These are phyloP conservation scores for Cepaea nemoralis DNA, from an alignment of 1,140 invertebrate species.

Conservation along the genomic window DNA sequence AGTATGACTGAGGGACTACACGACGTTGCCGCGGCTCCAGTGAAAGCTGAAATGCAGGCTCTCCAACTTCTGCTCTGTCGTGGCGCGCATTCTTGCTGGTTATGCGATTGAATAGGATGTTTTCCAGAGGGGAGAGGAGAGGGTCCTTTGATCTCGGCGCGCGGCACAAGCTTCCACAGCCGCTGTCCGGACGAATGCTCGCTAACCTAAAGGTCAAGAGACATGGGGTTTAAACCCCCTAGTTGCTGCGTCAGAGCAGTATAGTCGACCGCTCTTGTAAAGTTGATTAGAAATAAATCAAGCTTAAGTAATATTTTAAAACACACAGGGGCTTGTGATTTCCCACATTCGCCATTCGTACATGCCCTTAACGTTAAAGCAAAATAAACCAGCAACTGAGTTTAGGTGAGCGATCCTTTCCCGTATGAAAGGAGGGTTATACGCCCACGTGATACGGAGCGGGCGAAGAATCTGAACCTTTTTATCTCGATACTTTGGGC, in stretches of 20 bases:
- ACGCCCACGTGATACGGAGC: no score
- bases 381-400: neutral
- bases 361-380: neutral
- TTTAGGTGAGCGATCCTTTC: no score
- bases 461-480: no score
- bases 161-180: slow-evolving; percentile 56
- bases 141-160: slow-evolving; percentile 60
- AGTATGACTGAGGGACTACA: neutral
- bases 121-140: slow-evolving; percentile 46
- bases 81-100: slow-evolving; percentile 57
- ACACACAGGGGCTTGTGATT: neutral
- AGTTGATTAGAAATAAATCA: neutral
- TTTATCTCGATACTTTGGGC: no score
- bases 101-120: slow-evolving; percentile 62
- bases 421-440: no score
- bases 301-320: neutral
- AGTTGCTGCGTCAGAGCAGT: slow-evolving; percentile 39
- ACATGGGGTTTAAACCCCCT: slow-evolving; percentile 43
- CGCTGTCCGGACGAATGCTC: slow-evolving; percentile 41
- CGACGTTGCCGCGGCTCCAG: slow-evolving; percentile 30
- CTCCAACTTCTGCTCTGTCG: slow-evolving; percentile 42
- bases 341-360: neutral
- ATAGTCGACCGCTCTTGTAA: slow-evolving; percentile 27
- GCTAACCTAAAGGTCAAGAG: slow-evolving; percentile 57
- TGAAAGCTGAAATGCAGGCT: slow-evolving; percentile 3